Conservation (phyloP, 2,113 vertebrate species). For the Probosciger aterrimus region DNA sequence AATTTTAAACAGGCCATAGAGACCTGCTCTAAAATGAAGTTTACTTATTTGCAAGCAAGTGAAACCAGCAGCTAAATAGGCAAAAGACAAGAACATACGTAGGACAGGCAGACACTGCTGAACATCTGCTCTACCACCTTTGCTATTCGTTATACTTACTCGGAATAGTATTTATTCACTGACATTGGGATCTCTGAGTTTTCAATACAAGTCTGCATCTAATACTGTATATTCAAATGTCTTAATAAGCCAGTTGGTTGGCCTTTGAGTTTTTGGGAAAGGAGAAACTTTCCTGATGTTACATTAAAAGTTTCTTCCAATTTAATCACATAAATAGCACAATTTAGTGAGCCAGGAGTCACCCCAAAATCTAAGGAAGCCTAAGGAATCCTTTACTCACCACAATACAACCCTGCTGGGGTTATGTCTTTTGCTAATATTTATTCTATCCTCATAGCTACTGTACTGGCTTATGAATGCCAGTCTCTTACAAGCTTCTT, state of each 20-base stretch:
- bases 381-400: neutral
- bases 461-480: neutral
- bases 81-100: neutral
- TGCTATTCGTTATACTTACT: neutral
- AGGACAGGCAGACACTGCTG: neutral
- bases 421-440: neutral
- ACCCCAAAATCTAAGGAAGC: neutral
- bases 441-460: neutral
- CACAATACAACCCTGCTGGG: neutral
- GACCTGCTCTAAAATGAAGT: neutral
- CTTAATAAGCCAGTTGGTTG: neutral
- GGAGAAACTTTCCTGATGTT: neutral
- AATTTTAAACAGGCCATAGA: neutral
- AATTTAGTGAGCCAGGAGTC: neutral
- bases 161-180: neutral
- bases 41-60: neutral
- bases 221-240: neutral
- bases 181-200: neutral
- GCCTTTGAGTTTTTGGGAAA: neutral
- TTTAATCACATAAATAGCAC: neutral
- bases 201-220: neutral
- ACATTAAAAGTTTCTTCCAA: neutral
- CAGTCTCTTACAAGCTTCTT: neutral
- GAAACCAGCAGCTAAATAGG: neutral
- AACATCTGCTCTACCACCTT: neutral